phyloP scores from a whole-genome alignment of 2,113 vertebrate species.

The Heterotis niloticus region DNA sequence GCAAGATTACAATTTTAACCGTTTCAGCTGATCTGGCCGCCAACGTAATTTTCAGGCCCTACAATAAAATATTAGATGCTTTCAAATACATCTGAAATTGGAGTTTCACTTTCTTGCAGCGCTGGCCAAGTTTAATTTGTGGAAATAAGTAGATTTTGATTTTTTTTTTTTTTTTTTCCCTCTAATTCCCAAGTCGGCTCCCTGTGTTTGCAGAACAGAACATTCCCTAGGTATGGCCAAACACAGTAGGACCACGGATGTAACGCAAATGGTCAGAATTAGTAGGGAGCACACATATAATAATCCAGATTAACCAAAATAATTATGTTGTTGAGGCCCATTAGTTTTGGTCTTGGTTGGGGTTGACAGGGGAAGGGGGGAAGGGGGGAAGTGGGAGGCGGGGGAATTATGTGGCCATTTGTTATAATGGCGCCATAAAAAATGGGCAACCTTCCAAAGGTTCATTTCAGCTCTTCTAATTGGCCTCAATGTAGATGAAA shows the following conservation, averaged over 20 bases:
- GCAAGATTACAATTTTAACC: too few relatives aligned
- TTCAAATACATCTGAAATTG: too few relatives aligned
- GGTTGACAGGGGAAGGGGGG: not conserved
- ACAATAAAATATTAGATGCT: too few relatives aligned
- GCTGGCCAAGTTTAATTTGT: too few relatives aligned
- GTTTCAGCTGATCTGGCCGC: too few relatives aligned
- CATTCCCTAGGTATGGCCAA: conserved; percentile 42
- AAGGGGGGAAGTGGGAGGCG: conserved; percentile 25
- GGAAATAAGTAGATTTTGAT: too few relatives aligned
- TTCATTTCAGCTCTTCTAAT: conserved; percentile 62
- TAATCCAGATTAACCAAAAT: conserved; percentile 63
- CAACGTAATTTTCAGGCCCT: too few relatives aligned
- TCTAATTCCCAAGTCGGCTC: not conserved
- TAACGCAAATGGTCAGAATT: conserved; percentile 49
- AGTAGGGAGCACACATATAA: conserved; percentile 53
- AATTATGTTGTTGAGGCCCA: conserved; percentile 63
- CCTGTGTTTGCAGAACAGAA: not conserved
- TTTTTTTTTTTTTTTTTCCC: too few relatives aligned
- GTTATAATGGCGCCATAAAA: conserved; percentile 55
- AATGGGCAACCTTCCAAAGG: conserved; percentile 61
- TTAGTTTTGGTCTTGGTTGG: conserved; percentile 60
- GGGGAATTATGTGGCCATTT: conserved; percentile 57
- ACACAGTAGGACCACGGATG: conserved; percentile 43
- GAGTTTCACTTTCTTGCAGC: too few relatives aligned
- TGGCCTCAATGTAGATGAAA: conserved; percentile 71